Evolutionary conservation across 1,140 invertebrate species (phyloP).

Genomic region (Orchesella cincta): DNA sequence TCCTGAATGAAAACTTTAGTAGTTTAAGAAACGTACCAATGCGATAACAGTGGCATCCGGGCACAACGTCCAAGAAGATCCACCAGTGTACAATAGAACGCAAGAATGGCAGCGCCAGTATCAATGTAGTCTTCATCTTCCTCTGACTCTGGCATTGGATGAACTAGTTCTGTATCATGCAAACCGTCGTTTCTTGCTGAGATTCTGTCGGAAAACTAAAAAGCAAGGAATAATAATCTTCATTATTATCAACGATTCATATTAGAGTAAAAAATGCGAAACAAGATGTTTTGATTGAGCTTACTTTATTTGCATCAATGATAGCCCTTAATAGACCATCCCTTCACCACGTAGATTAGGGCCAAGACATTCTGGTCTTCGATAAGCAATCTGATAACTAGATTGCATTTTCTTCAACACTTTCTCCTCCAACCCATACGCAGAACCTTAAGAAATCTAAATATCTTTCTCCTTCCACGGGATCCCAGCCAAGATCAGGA

Average conservation of each 20-base stretch:
- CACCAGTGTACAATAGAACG: conserved; percentile 97
- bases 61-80: conserved; percentile 96
- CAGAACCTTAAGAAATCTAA: conserved; percentile 98
- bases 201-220: conserved; percentile 80
- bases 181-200: conserved; percentile 68
- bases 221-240: conserved; percentile 8
- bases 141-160: conserved; percentile 87
- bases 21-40: neutral
- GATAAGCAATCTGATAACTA: conserved; percentile 96
- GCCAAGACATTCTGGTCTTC: conserved; percentile 96
- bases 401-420: conserved; percentile 99
- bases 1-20: no score
- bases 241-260: no score
- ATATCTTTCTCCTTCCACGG: conserved; percentile 98
- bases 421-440: conserved; percentile 97
- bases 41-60: conserved; percentile 70
- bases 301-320: conserved; percentile 89
- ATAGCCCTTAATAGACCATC: conserved; percentile 95
- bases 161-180: conserved; percentile 63
- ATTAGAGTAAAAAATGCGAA: no score
- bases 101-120: conserved; percentile 94
- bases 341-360: conserved; percentile 97
- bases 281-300: neutral
- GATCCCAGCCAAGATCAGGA: conserved; percentile 99
- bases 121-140: conserved; percentile 99